phyloP scores from a whole-genome alignment of 2,888 invertebrate genomes.

The Brachycybe producta region DNA sequence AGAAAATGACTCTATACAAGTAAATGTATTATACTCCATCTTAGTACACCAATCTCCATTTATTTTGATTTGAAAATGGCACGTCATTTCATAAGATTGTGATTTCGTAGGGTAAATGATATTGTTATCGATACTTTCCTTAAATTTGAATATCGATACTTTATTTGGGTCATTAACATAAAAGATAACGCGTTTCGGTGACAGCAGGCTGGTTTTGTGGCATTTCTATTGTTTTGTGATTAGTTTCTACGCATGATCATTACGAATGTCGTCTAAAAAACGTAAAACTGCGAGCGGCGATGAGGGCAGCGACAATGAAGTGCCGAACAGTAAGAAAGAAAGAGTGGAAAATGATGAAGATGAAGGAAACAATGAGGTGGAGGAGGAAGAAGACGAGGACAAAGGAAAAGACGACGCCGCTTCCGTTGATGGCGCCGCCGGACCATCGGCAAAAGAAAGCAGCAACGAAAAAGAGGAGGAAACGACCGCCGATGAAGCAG shows the following conservation, averaged over 20 bases:
- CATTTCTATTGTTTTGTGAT: no score
- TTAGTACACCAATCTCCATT: no score
- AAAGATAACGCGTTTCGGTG: no score
- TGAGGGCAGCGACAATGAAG: background rate
- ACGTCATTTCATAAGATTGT: no score
- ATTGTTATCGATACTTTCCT: no score
- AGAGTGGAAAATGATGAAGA: slow-evolving; percentile 1
- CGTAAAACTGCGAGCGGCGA: slow-evolving; percentile 1
- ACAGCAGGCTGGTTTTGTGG: no score
- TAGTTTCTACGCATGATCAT: background rate
- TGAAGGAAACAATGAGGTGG: slow-evolving; percentile 7
- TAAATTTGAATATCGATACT: no score
- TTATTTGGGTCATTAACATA: no score
- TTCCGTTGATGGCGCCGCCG: slow-evolving; percentile 5
- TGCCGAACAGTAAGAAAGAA: background rate
- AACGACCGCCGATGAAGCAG: background rate
- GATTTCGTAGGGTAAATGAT: no score
- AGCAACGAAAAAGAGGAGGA: background rate
- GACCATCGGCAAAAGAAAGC: background rate
- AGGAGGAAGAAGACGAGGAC: slow-evolving; percentile 7
- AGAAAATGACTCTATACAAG: no score
- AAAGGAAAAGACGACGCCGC: slow-evolving; percentile 6
- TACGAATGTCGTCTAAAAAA: slow-evolving; percentile 7
- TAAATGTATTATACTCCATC: no score
- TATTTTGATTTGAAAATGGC: no score